These are phyloP conservation scores for Drosophila lowei DNA, from an alignment of 1,140 invertebrate species.

Conservation along the genomic window DNA sequence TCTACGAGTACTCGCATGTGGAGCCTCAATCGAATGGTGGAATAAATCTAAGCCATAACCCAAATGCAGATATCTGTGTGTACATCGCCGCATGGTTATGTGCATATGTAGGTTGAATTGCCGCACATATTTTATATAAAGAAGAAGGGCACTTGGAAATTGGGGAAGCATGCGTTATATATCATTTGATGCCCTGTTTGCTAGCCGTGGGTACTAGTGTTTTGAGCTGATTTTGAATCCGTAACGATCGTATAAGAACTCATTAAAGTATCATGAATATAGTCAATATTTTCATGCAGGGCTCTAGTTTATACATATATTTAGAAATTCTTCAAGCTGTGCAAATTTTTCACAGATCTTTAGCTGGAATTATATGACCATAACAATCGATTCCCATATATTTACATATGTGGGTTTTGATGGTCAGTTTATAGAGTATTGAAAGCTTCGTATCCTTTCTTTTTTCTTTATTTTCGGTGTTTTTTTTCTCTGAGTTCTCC, in stretches of 20 bases:
- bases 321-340: no score
- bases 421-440: no score
- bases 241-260: no score
- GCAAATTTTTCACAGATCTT: neutral
- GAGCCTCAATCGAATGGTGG: constrained; percentile 9
- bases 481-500: neutral
- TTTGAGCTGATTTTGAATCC: no score
- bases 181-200: neutral
- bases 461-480: no score
- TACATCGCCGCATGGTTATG: neutral
- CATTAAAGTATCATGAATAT: no score
- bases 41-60: constrained; percentile 41
- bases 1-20: constrained; percentile 1
- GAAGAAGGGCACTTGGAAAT: constrained; percentile 59
- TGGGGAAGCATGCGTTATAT: constrained; percentile 65
- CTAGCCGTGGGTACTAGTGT: no score
- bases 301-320: no score
- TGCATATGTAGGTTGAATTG: constrained; percentile 51
- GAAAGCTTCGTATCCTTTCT: no score
- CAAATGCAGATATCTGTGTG: constrained; percentile 5
- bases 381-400: neutral
- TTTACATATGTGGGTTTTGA: neutral
- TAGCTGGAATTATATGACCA: neutral
- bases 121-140: constrained; percentile 61
- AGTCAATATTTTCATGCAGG: no score